Base-by-base conservation (phyloP, 2,113 vertebrate genomes). In the Mesitornis unicolor region DNA sequence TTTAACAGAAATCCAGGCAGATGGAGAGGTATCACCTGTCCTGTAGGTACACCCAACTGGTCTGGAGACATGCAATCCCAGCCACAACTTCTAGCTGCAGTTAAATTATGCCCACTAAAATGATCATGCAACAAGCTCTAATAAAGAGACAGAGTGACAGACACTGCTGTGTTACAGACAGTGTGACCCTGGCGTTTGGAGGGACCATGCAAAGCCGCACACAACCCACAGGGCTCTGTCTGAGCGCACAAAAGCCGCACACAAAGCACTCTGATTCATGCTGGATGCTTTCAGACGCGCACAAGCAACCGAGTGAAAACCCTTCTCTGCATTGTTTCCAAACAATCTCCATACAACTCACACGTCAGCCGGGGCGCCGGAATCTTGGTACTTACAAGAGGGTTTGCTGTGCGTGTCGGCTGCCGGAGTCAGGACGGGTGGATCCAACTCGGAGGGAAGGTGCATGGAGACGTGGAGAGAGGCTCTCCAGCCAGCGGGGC, bases 331-430 rank as follows among this genome's bases (percentile, higher is more conserved):
- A 50, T 42, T 69, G 94, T 76, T 83, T 76, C 59, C 61, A 78
- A 95, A 86, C 87, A 90, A 67, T 59, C 84, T 50, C 93, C 35
- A 6, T 9, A 26, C 43, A 74, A 59, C 64, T 92, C 65, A 15
- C 83, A 61, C 18, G 6, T 95, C 84, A 92, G 85, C 75, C 11
- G 2, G 73, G 35, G 29, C 4, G 0, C 83, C 2, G 7, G 43
- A 22, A 31, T 5, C 84, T 90, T 22, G 78, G 84, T 94, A 94
- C 95, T 97, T 74, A 96, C 95, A 33, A 19, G 82, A 90, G 75
- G 47, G 29, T 90, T 80, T 19, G 68, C 82, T 25, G 87, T 0
- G 64, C 61, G 79, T 10, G 48, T 71, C 67, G 53, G 84, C 61
- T 71, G 89, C 53, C 0, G 8, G 63, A 53, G 64, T 38, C 4